Evolutionary conservation across 2,888 invertebrate genomes (phyloP).

Genomic region (Ferdinandea cuprea): DNA sequence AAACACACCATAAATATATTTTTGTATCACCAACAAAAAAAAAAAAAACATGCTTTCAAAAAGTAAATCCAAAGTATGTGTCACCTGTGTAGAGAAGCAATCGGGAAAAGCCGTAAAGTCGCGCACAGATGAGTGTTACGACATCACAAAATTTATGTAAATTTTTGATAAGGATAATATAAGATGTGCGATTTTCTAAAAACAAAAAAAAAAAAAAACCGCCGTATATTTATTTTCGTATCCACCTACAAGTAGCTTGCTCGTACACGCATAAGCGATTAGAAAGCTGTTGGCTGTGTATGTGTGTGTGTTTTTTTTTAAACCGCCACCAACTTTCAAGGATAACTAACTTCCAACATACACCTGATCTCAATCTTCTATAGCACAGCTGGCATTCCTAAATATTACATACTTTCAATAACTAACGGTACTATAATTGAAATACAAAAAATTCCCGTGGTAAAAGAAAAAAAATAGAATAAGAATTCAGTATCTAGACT

Average conservation of each 20-base stretch:
- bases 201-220: neutral
- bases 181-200: conserved; percentile 35
- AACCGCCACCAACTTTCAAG: conserved; percentile 7
- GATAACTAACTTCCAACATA: too few relatives aligned
- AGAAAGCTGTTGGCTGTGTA: too few relatives aligned
- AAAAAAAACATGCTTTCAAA: conserved; percentile 28
- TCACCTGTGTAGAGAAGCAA: conserved; percentile 31
- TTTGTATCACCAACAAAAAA: conserved; percentile 23
- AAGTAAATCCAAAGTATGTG: conserved; percentile 39
- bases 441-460: conserved; percentile 43
- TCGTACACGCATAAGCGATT: conserved; percentile 36
- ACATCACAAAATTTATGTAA: conserved; percentile 62
- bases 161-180: conserved; percentile 58
- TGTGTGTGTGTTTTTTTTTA: too few relatives aligned
- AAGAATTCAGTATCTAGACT: conserved; percentile 49
- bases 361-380: too few relatives aligned
- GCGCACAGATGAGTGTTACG: conserved; percentile 61
- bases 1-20: conserved; percentile 33
- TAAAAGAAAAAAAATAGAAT: too few relatives aligned
- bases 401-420: conserved; percentile 58
- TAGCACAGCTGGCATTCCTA: too few relatives aligned
- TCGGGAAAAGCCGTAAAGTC: conserved; percentile 50
- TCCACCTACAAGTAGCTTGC: neutral
- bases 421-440: conserved; percentile 64
- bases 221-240: neutral